These are phyloP conservation scores for Drosophila melanogaster DNA, from an alignment of 1,140 invertebrate genomes.

Conservation along the genomic window DNA sequence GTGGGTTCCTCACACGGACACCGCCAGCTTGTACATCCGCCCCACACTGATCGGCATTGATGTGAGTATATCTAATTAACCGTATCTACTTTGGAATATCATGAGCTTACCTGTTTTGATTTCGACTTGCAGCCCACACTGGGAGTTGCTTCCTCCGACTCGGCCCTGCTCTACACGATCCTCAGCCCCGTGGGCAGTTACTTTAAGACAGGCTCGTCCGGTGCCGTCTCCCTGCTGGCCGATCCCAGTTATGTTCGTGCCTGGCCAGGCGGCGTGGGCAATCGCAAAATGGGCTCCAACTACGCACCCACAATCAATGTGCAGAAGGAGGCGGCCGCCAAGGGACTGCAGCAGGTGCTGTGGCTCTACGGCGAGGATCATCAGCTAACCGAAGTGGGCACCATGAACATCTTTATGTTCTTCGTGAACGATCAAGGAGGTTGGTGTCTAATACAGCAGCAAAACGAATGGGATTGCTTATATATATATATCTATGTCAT, in stretches of 20 bases:
- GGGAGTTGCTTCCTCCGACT: slow-evolving; percentile 93
- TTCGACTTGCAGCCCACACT: slow-evolving; percentile 90
- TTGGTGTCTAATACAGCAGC: slow-evolving; percentile 82
- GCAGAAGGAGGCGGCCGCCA: slow-evolving; percentile 91
- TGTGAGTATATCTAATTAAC: slow-evolving; percentile 87
- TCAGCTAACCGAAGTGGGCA: slow-evolving; percentile 98
- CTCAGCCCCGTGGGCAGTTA: slow-evolving; percentile 97
- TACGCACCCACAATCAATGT: slow-evolving; percentile 94
- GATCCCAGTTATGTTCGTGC: slow-evolving; percentile 88
- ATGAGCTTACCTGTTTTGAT: not conserved
- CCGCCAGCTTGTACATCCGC: slow-evolving; percentile 96
- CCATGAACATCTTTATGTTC: slow-evolving; percentile 99
- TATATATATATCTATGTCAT: not conserved
- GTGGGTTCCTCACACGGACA: slow-evolving; percentile 97
- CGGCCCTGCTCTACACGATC: slow-evolving; percentile 95
- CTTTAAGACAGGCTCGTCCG: slow-evolving; percentile 88
- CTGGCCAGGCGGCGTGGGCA: slow-evolving; percentile 98
- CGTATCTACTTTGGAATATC: too few relatives aligned
- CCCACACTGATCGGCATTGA: slow-evolving; percentile 99
- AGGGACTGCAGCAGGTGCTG: slow-evolving; percentile 97
- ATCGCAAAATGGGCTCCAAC: slow-evolving; percentile 97
- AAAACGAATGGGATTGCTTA: not conserved
- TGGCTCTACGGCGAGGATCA: slow-evolving; percentile 98
- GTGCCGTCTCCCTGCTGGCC: slow-evolving; percentile 89
- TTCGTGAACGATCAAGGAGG: slow-evolving; percentile 96